A percentile compares a stretch with the other conserved stretches of the same genome.
Conservation (phyloP, 1,140 invertebrate genomes). For the Sinonovacula constricta region DNA sequence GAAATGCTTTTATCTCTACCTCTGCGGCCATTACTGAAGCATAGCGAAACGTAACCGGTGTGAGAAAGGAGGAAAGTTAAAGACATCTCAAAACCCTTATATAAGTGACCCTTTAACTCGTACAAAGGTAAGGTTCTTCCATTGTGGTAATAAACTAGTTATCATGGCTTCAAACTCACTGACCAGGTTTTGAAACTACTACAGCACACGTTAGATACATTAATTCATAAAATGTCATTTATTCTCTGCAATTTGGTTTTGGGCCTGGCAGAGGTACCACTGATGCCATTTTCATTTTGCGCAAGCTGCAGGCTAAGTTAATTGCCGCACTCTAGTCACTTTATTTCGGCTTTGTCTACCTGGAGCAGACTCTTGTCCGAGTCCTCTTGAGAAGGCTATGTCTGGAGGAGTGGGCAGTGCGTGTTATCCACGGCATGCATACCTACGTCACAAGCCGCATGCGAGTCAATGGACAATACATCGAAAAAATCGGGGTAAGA, state of each 20-base stretch:
- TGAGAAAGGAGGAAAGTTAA: too few relatives aligned
- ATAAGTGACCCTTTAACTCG: constrained; percentile 27
- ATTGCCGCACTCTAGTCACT: background rate
- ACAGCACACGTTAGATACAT: constrained; percentile 11
- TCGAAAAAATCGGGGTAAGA: background rate
- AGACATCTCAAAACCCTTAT: too few relatives aligned
- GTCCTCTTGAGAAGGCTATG: constrained; percentile 1
- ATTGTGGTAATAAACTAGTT: constrained; percentile 1
- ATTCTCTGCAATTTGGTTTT: constrained; percentile 23
- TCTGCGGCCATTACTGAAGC: too few relatives aligned
- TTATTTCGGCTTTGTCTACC: constrained; percentile 3
- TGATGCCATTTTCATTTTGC: constrained; percentile 14
- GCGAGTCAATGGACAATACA: background rate
- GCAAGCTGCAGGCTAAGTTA: constrained; percentile 13
- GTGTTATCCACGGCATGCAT: constrained; percentile 18
- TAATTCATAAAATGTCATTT: background rate
- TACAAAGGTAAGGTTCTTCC: constrained; percentile 20
- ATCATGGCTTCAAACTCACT: constrained; percentile 18
- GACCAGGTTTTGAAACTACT: constrained; percentile 23
- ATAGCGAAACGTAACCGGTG: too few relatives aligned
- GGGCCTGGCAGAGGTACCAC: too few relatives aligned
- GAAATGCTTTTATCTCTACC: too few relatives aligned
- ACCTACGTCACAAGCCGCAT: background rate
- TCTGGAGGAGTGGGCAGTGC: background rate
- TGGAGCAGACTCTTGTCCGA: constrained; percentile 20